These are phyloP conservation scores for Hemichromis elongatus DNA, from an alignment of 2,113 vertebrate species.

Conservation along the genomic window DNA sequence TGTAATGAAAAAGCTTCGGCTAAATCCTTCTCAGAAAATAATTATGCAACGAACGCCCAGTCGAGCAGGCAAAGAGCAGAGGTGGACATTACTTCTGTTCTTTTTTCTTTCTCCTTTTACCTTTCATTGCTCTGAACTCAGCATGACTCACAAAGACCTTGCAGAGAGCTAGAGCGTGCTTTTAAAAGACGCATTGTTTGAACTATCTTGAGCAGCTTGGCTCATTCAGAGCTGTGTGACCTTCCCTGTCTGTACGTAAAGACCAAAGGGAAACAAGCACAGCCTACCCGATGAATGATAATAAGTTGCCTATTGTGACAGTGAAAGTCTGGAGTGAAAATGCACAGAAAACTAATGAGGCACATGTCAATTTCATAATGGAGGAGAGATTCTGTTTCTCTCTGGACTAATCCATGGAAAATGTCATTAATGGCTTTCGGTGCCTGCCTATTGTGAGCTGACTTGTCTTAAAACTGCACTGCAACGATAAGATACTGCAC, in stretches of 20 bases:
- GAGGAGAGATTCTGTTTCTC: constrained; percentile 1
- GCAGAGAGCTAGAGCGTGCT: neutral
- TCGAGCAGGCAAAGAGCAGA: neutral
- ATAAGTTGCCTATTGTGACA: constrained; percentile 49
- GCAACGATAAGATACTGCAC: neutral
- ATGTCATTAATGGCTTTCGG: constrained; percentile 19
- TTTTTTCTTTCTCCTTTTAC: neutral
- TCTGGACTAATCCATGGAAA: constrained; percentile 34
- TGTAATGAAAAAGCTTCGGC: constrained; percentile 7
- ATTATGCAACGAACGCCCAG: neutral
- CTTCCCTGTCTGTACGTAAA: constrained; percentile 44
- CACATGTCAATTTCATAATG: constrained; percentile 10
- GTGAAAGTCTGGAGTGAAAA: constrained; percentile 17
- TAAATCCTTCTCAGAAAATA: neutral
- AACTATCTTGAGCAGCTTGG: constrained; percentile 35
- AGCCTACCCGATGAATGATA: constrained; percentile 49
- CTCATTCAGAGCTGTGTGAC: constrained; percentile 38
- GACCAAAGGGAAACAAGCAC: constrained; percentile 46
- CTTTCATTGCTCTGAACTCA: neutral
- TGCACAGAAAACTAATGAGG: constrained; percentile 39
- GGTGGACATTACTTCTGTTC: neutral
- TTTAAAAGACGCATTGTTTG: constrained; percentile 39
- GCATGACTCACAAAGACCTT: constrained; percentile 5
- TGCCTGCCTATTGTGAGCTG: neutral
- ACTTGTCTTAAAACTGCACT: neutral